phyloP scores from a whole-genome alignment of 1,140 invertebrate species.

The Probaryconus sp. region DNA sequence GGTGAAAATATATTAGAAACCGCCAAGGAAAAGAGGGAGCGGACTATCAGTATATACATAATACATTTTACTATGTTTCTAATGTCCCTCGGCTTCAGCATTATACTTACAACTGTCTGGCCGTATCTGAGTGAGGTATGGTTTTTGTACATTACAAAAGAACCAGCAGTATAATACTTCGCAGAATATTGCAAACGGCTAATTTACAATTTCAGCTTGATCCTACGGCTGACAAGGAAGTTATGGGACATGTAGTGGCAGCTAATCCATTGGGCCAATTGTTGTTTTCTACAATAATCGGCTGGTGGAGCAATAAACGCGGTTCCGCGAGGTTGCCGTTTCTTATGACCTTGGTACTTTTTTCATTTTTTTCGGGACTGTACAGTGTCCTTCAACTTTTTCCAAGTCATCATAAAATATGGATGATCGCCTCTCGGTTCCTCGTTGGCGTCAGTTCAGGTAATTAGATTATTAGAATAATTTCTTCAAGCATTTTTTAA shows the following conservation, averaged over 20 bases:
- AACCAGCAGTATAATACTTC: slow-evolving; percentile 10
- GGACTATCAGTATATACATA: slow-evolving; percentile 89
- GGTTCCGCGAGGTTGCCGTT: slow-evolving; percentile 85
- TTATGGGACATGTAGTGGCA: slow-evolving; percentile 91
- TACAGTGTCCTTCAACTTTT: slow-evolving; percentile 88
- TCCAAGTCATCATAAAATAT: slow-evolving; percentile 78
- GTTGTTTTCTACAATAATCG: slow-evolving; percentile 91
- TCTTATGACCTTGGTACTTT: slow-evolving; percentile 84
- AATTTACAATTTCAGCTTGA: slow-evolving; percentile 83
- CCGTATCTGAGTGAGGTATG: slow-evolving; percentile 91
- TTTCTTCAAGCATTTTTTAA: too few species aligned
- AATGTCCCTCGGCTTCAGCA: slow-evolving; percentile 93
- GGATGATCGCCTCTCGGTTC: slow-evolving; percentile 87
- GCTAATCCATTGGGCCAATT: slow-evolving; percentile 93
- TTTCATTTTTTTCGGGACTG: slow-evolving; percentile 85
- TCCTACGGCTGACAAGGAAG: slow-evolving; percentile 86
- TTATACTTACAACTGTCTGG: slow-evolving; percentile 93
- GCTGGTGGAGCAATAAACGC: slow-evolving; percentile 89
- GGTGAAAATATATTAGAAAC: slow-evolving; percentile 85
- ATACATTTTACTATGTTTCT: slow-evolving; percentile 97
- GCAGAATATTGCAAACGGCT: slow-evolving; percentile 11
- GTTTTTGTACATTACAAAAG: slow-evolving; percentile 22
- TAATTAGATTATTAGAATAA: too few species aligned
- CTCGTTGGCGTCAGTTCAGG: slow-evolving; percentile 92
- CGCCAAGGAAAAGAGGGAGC: slow-evolving; percentile 80